phyloP scores from a whole-genome alignment of 1,140 invertebrate genomes.

The Pseudomyrmex sp. region DNA sequence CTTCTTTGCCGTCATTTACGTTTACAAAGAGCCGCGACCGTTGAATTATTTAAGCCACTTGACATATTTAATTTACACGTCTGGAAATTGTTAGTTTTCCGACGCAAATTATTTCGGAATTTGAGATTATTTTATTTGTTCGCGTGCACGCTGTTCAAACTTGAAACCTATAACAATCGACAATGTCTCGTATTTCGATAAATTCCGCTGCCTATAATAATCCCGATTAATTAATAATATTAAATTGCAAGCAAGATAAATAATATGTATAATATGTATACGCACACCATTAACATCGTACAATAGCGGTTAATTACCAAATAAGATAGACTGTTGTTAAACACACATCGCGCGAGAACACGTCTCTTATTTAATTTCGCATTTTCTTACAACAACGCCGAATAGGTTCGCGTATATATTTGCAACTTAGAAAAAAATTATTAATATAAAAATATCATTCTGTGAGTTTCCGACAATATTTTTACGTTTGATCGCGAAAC shows the following conservation, averaged over 20 bases:
- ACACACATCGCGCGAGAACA: background rate
- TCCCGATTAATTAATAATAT: slow-evolving; percentile 34
- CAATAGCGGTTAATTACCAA: slow-evolving; percentile 34
- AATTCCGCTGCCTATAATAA: slow-evolving; percentile 23
- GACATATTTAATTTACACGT: background rate
- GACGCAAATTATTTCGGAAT: background rate
- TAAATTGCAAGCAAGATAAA: slow-evolving; percentile 19
- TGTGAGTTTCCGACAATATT: too few species aligned
- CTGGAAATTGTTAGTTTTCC: background rate
- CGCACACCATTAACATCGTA: slow-evolving; percentile 2
- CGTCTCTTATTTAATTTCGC: slow-evolving; percentile 6
- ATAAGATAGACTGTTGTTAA: slow-evolving; percentile 7
- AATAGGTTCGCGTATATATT: too few species aligned
- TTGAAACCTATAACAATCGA: background rate
- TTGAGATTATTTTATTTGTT: slow-evolving; percentile 4
- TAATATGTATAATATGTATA: slow-evolving; percentile 21
- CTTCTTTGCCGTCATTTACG: background rate
- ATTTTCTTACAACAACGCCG: too few species aligned
- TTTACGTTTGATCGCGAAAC: background rate
- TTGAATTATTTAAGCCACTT: too few species aligned
- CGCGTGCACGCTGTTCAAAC: background rate
- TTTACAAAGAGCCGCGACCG: too few species aligned
- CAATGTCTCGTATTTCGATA: slow-evolving; percentile 9
- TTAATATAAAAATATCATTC: too few species aligned
- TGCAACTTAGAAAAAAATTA: too few species aligned